Percentiles rank a stretch among this genome's conserved stretches.
Conservation (phyloP, 2,888 invertebrate genomes). For the Nemapogon koenigi region DNA sequence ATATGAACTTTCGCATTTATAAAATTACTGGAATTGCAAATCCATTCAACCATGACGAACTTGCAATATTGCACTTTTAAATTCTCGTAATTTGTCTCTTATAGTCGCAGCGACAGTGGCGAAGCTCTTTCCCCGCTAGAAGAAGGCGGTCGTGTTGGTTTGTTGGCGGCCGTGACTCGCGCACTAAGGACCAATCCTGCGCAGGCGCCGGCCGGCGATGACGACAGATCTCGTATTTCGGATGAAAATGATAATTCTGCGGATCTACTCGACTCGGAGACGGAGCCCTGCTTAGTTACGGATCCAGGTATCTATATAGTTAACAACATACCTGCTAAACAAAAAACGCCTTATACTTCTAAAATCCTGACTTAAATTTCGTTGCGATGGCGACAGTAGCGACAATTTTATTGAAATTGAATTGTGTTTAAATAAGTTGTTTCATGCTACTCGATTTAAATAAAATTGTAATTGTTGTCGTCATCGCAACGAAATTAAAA, state of each 20-base stretch:
- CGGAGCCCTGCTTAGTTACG: conserved; percentile 83
- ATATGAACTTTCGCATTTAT: too few relatives aligned
- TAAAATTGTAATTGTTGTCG: too few relatives aligned
- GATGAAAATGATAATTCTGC: conserved; percentile 76
- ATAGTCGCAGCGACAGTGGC: conserved; percentile 73
- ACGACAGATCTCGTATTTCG: conserved; percentile 42
- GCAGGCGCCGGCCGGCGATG: conserved; percentile 20
- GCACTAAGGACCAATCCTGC: conserved; percentile 42
- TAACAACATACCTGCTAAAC: too few relatives aligned
- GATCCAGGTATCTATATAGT: conserved; percentile 75
- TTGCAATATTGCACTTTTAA: not conserved
- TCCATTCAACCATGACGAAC: too few relatives aligned
- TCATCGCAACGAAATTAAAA: too few relatives aligned
- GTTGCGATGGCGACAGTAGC: too few relatives aligned
- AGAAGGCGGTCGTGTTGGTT: conserved; percentile 37
- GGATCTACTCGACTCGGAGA: conserved; percentile 82
- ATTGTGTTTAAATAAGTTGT: too few relatives aligned
- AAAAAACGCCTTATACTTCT: too few relatives aligned
- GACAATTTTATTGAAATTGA: too few relatives aligned
- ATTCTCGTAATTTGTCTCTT: conserved; percentile 9
- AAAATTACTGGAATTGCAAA: too few relatives aligned
- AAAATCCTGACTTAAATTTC: too few relatives aligned
- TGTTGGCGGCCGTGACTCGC: conserved; percentile 76
- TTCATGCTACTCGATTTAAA: too few relatives aligned
- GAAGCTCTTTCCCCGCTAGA: conserved; percentile 71